Conservation (phyloP, 2,888 invertebrate species). For the Thysanoteuthis rhombus region DNA sequence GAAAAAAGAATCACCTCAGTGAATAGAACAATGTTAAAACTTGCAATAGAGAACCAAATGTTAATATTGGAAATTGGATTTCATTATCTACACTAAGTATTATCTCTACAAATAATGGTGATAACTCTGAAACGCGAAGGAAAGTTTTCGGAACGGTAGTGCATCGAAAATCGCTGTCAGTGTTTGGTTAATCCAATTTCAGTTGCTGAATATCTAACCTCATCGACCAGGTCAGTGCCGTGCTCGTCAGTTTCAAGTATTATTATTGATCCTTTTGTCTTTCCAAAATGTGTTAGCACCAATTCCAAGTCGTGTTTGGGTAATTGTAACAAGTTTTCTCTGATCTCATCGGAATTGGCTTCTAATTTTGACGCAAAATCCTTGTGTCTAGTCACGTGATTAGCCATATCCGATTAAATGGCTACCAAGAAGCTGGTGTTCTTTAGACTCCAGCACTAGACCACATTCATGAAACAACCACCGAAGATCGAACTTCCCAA, state of each 20-base stretch:
- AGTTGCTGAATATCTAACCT: neutral
- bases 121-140: neutral
- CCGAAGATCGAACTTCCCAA: no score
- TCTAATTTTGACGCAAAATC: neutral
- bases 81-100: neutral
- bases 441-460: no score
- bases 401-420: neutral
- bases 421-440: neutral
- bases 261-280: neutral
- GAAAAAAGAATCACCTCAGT: no score
- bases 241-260: neutral
- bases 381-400: neutral
- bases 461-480: no score
- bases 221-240: neutral
- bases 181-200: neutral
- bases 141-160: neutral
- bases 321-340: neutral
- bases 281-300: neutral
- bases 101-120: neutral
- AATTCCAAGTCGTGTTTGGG: neutral
- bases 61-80: neutral
- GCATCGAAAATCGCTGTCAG: neutral
- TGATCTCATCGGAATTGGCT: neutral
- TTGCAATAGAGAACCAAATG: no score
- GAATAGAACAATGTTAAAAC: no score